Evolutionary conservation across 2,888 invertebrate genomes (phyloP).

Genomic region (Brenthis hecate): DNA sequence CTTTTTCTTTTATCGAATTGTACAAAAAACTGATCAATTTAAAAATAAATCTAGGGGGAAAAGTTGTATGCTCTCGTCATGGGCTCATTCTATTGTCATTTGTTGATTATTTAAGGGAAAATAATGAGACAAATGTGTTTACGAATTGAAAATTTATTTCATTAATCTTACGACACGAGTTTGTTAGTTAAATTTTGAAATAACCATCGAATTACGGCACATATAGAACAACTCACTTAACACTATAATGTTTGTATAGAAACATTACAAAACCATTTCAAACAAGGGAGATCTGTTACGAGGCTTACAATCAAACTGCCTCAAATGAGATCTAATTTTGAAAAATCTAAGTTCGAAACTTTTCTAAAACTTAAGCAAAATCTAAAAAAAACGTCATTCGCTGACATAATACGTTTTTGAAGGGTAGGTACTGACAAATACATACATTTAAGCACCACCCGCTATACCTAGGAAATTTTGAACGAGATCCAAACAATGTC

Average conservation of each 20-base stretch:
- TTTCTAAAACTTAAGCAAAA: conserved; percentile 63
- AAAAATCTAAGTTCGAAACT: conserved; percentile 63
- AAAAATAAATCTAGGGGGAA: no score
- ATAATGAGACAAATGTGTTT: conserved; percentile 30
- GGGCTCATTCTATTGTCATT: no score
- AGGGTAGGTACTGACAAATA: conserved; percentile 63
- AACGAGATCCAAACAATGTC: conserved; percentile 67
- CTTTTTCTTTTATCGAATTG: not conserved
- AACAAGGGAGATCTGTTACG: conserved; percentile 71
- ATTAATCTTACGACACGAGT: conserved; percentile 61
- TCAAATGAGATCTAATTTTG: conserved; percentile 77
- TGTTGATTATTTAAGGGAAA: not conserved
- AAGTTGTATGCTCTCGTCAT: no score
- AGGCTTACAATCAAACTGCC: conserved; percentile 61
- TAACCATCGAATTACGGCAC: conserved; percentile 52
- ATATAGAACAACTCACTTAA: conserved; percentile 52
- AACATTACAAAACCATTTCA: conserved; percentile 50
- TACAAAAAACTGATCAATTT: not conserved
- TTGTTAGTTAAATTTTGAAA: conserved; percentile 65
- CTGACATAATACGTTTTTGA: conserved; percentile 71
- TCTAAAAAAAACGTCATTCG: conserved; percentile 53
- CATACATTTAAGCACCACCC: conserved; percentile 73
- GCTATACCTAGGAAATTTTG: conserved; percentile 64
- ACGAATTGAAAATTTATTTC: conserved; percentile 64
- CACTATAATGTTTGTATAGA: conserved; percentile 59